Evolutionary conservation across 1,140 invertebrate genomes (phyloP), one percentile per base, ranked within the genome.

Genomic region (Aradophagus sp.): DNA sequence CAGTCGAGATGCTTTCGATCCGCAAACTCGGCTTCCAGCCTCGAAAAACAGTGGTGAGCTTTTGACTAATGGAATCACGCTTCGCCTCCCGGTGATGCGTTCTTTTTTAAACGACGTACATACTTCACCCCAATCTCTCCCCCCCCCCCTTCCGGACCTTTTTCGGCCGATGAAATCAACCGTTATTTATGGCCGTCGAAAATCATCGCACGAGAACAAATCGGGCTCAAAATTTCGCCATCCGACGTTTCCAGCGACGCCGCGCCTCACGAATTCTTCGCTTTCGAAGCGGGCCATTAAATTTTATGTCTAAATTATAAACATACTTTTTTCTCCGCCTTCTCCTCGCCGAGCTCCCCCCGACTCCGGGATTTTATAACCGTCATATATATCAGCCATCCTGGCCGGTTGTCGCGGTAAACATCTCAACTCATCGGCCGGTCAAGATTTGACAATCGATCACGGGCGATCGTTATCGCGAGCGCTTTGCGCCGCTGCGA

Each of bases 21-120:
- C 31, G 44, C 56, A 53, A 67, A 65, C 63, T 23, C 44, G 56
- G 16, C 34, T 42, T 42, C 47, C 47, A 63, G 69, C 58, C 63
- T 66, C 44, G 47, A 41, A 29, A 50, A 47, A 8, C 52, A 61
- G 77, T 73, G 75, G 75, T 77, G 77, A 78, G 72, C 73, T 75
- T 58, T 74, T 82, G 81, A 83, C 78, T 80, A 83, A 83, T 83
- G 81, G 79, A 81, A 81, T 79, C 77, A 75, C 75, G 73, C 73
- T 36, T 73, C 53, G 76, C 76, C 79, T 83, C 78, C 79, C 53
- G 78, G 79, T 80, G 81, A 75, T 80, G 74, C 75, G 74, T 77
- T 74, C 41, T 45, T 55, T 59, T 65, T 62, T 19, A 55, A 56
- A 48, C 15, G 29, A 52, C 50, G 15, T 17, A 39, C 34, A 39